phyloP scores from a whole-genome alignment of 2,797 vertebrate genomes.

The Smutsia gigantea region DNA sequence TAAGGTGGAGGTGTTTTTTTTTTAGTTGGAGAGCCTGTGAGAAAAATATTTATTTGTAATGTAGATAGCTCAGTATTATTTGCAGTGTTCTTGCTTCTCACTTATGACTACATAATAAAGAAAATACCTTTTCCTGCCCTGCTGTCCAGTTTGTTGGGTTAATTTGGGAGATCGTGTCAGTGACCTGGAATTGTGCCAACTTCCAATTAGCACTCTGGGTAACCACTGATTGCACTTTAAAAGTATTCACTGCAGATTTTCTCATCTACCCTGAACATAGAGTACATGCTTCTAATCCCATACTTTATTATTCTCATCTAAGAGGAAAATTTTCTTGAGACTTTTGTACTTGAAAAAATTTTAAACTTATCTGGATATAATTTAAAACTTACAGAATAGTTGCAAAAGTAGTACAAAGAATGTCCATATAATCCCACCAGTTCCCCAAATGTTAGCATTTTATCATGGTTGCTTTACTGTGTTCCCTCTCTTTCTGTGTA shows the following conservation, averaged over 20 bases:
- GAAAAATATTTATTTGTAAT: conserved; percentile 30
- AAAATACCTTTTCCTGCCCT: conserved; percentile 47
- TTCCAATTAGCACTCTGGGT: conserved; percentile 69
- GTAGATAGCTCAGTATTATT: not conserved
- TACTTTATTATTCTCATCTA: conserved; percentile 21
- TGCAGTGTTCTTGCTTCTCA: not conserved
- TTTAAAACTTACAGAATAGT: not conserved
- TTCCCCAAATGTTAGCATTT: not conserved
- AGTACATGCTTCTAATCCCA: not conserved
- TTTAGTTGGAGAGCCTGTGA: conserved; percentile 29
- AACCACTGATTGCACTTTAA: conserved; percentile 66
- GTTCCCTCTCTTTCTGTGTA: not conserved
- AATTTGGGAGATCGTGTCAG: conserved; percentile 70
- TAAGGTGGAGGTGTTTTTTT: not conserved
- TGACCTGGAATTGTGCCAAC: conserved; percentile 69
- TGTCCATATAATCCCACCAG: not conserved
- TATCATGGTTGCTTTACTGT: not conserved
- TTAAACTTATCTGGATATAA: conserved; percentile 22
- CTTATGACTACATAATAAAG: not conserved
- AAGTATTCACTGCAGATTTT: conserved; percentile 62
- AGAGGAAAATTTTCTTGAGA: conserved; percentile 27
- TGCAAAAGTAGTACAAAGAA: not conserved
- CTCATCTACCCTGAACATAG: conserved; percentile 2
- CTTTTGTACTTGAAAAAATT: not conserved
- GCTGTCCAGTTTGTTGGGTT: conserved; percentile 75